Evolutionary conservation across 1,140 invertebrate genomes (phyloP), one percentile per base, ranked within the genome.

Genomic region (Condylostylus longicornis): DNA sequence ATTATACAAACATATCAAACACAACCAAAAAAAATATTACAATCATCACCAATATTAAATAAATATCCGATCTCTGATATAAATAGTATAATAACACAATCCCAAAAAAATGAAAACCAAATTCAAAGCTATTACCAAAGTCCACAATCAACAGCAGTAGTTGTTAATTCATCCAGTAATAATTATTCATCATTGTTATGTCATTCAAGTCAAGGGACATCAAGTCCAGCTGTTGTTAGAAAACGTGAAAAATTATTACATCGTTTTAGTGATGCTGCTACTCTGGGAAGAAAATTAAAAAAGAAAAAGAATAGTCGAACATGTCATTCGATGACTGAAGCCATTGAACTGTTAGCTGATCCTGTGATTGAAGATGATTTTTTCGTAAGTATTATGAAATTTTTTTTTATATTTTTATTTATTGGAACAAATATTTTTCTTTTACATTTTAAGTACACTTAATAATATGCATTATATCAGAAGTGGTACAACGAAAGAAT

Each of bases 341-440:
- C 57, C 42, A 57, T 60, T n/a, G 57, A 60, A 43, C 54, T 60
- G 52, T 51, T 60, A 4, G 57, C 54, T 18, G 57, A 60, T 53
- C 57, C 56, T 13, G 57, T 60, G 18, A 55, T 57, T 33, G 57
- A 60, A 44, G 57, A 60, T 53, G 54, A 57, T 37, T 59, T 60
- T 44, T 60, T 60, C 39, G 57, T 60, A 47, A 60, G 57, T 60
- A 57, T 20, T 28, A 10, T 32, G 10, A 13, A 14, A 14, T 5
- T 4, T 32, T 4, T 27, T 5, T 27, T 27, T 27, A 4, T 27
- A 3, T 27, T n/a, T 27, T 4, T 4, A 27, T 27, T 23, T 10
- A 10, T 6, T 23, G 10, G 6, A 23, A 10, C 22, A 23, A 23
- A 23, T n/a, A n/a, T n/a, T n/a, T n/a, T n/a, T n/a, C n/a, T n/a